phyloP scores from a whole-genome alignment of 2,888 invertebrate genomes.

The Philhelius pedissequus region DNA sequence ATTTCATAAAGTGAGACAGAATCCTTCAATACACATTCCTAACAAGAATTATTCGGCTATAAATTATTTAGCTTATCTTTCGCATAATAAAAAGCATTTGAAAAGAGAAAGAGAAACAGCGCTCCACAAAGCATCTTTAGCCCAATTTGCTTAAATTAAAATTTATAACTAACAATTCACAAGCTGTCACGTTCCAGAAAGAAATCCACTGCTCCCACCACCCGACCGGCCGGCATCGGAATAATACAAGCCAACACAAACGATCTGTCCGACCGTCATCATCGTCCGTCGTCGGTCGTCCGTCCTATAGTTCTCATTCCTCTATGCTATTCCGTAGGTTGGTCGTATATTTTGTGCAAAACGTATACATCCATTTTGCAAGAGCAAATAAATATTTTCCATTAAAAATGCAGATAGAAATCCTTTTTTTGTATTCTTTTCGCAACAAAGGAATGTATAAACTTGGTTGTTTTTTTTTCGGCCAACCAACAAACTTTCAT shows the following conservation, averaged over 20 bases:
- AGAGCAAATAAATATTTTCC: conserved; percentile 63
- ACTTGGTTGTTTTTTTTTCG: conserved; percentile 17
- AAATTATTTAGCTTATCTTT: conserved; percentile 28
- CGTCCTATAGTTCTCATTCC: not conserved
- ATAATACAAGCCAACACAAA: not conserved
- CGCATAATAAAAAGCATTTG: not conserved
- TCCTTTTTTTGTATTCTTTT: conserved; percentile 38
- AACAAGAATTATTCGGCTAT: not conserved
- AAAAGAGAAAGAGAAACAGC: not conserved
- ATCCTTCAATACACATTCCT: not conserved
- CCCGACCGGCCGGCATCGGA: too few species aligned
- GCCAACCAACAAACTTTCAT: conserved; percentile 36
- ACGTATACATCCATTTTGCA: conserved; percentile 5
- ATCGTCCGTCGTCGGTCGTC: not conserved
- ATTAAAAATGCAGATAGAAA: conserved; percentile 65
- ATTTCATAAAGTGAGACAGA: not conserved
- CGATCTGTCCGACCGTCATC: not conserved
- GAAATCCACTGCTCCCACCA: not conserved
- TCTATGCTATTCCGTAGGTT: not conserved
- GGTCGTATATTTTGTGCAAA: conserved; percentile 1
- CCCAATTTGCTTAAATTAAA: conserved; percentile 60
- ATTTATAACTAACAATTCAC: conserved; percentile 57
- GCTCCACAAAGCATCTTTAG: conserved; percentile 25
- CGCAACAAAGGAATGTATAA: conserved; percentile 62
- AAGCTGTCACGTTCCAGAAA: conserved; percentile 39